Percentiles rank a stretch among this genome's conserved stretches.
Conservation (phyloP, 2,797 vertebrate genomes). For the Ctenosaura bakeri region DNA sequence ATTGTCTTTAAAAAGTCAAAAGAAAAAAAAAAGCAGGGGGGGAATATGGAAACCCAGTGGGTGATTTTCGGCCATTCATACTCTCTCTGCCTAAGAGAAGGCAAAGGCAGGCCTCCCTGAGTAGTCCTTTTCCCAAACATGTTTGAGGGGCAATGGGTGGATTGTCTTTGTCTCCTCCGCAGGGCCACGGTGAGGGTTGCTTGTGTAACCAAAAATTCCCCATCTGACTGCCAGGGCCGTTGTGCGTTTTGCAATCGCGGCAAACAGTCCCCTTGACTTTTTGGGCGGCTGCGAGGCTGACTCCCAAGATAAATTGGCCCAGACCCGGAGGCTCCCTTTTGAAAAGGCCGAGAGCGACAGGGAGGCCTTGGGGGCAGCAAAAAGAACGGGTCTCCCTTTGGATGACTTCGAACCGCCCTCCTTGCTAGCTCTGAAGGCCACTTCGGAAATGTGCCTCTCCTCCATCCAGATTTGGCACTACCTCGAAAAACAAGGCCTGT, state of each 20-base stretch:
- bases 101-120: too few relatives aligned
- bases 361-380: neutral
- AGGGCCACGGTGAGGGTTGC: neutral
- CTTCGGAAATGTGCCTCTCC: neutral
- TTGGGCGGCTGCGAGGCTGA: neutral
- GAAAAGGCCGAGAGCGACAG: neutral
- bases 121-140: neutral
- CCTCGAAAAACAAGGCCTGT: neutral
- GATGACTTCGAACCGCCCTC: neutral
- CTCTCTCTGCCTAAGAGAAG: too few relatives aligned
- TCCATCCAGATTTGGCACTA: neutral
- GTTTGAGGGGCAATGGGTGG: neutral
- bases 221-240: neutral
- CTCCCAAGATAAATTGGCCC: neutral
- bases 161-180: neutral
- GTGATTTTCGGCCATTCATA: too few relatives aligned
- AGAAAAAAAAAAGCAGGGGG: too few relatives aligned
- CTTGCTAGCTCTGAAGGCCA: neutral
- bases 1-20: too few relatives aligned
- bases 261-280: accelerated
- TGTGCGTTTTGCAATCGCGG: neutral
- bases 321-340: neutral
- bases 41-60: too few relatives aligned
- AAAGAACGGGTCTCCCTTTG: neutral
- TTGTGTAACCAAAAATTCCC: neutral